Percentiles rank a stretch among this genome's conserved stretches.
phyloP scores from a whole-genome alignment of 2,797 vertebrate species.

The Nannoperca obscura region DNA sequence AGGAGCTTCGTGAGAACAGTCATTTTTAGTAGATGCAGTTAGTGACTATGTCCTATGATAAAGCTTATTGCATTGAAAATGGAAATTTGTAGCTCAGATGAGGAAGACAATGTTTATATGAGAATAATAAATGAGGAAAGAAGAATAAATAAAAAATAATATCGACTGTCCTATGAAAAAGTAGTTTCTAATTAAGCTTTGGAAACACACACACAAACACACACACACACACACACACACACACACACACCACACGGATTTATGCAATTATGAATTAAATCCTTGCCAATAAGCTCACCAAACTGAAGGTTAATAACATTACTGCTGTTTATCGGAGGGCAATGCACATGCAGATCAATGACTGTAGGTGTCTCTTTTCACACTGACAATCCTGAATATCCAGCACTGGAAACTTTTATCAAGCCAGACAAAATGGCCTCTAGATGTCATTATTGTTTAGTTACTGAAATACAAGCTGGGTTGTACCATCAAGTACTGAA shows the following conservation, averaged over 20 bases:
- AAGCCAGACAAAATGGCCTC: constrained; percentile 26
- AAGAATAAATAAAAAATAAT: constrained; percentile 45
- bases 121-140: constrained; percentile 38
- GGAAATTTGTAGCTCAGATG: constrained; percentile 44
- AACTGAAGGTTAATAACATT: constrained; percentile 22
- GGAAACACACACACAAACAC: constrained; percentile 10
- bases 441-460: constrained; percentile 12
- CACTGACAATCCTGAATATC: constrained; percentile 47
- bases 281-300: constrained; percentile 37
- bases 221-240: background rate
- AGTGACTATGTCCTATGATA: constrained; percentile 48
- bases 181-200: constrained; percentile 25
- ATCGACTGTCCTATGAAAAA: constrained; percentile 21
- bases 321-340: constrained; percentile 34
- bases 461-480: constrained; percentile 10
- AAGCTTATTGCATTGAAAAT: constrained; percentile 79
- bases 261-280: constrained; percentile 21
- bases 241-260: background rate
- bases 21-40: constrained; percentile 22
- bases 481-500: constrained; percentile 20
- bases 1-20: constrained; percentile 62
- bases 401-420: constrained; percentile 41
- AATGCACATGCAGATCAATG: constrained; percentile 26
- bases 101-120: constrained; percentile 72
- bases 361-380: constrained; percentile 20